phyloP scores from a whole-genome alignment of 2,797 vertebrate species.

The Aselliscus stoliczkanus region DNA sequence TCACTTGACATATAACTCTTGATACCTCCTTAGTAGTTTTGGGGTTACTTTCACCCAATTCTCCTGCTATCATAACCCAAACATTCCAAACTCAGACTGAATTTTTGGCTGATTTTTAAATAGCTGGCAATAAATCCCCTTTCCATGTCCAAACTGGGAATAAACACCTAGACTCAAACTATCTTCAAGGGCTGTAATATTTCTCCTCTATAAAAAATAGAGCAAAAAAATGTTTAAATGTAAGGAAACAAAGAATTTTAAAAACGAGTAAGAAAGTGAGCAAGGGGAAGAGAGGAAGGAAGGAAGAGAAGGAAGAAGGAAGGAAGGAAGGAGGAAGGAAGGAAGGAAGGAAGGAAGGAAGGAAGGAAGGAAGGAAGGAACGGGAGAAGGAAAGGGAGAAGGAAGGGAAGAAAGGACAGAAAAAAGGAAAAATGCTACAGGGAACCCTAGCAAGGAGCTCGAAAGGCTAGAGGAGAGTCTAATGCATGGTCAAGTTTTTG shows the following conservation, averaged over 20 bases:
- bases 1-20: neutral
- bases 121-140: neutral
- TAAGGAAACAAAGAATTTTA: neutral
- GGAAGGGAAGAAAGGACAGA: neutral
- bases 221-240: neutral
- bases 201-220: neutral
- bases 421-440: neutral
- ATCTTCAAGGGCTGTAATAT: neutral
- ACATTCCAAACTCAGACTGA: neutral
- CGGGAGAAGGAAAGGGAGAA: neutral
- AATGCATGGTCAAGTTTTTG: neutral
- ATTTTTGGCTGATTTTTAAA: slow-evolving; percentile 9
- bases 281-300: neutral
- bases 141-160: neutral
- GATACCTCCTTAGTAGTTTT: neutral
- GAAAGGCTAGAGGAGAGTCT: neutral
- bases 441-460: neutral
- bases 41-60: neutral
- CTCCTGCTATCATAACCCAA: neutral
- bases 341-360: neutral
- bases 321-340: no score
- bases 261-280: neutral
- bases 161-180: neutral
- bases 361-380: neutral
- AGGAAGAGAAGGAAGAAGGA: neutral